Evolutionary conservation across 2,113 vertebrate species (phyloP), one percentile per base, ranked within the genome.

Genomic region (Microtus ochrogaster): DNA sequence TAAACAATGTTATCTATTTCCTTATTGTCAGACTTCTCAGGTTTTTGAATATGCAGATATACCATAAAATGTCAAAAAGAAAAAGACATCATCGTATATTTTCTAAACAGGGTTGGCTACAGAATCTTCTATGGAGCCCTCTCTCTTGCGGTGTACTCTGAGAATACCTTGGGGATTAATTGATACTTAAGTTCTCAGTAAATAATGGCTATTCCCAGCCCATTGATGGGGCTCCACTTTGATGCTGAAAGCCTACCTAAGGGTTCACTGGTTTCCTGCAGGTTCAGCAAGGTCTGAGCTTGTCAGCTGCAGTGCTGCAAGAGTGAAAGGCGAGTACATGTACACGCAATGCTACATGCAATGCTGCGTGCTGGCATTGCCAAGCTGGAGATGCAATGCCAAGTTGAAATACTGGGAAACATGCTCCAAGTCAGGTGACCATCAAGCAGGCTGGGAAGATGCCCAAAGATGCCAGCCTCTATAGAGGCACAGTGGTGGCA

Each of bases 11-110:
- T 68, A 10, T 82, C 49, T 89, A 30, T 44, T 90, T 88, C 44
- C 83, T 61, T n/a, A 90, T 13, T 65, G 14, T 28, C 84, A 13
- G 41, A 77, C 12, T 82, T 96, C 66, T 92, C 65, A 70, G 89
- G 91, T 73, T 24, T 78, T 73, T 73, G 63, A 95, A 76, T 84
- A 68, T 22, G 36, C 36, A 94, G 41, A 77, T 77, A 30, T 77
- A 30, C 47, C 61, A 68, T 76, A 88, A 95, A 94, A 70, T 58
- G 24, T 65, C 47, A 97, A 92, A 49, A 83, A 83, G 39, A 28
- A 55, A 61, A 89, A 93, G 39, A 81, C 9, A 90, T 21, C 30
- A 21, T 39, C 65, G 74, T 47, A 6, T n/a, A 89, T 78, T 93
- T 96, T 49, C 68, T 58, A 89, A 94, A 41, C 30, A 74, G 6